Evolutionary conservation across 2,797 vertebrate genomes (phyloP).

Genomic region (Trichosurus vulpecula): DNA sequence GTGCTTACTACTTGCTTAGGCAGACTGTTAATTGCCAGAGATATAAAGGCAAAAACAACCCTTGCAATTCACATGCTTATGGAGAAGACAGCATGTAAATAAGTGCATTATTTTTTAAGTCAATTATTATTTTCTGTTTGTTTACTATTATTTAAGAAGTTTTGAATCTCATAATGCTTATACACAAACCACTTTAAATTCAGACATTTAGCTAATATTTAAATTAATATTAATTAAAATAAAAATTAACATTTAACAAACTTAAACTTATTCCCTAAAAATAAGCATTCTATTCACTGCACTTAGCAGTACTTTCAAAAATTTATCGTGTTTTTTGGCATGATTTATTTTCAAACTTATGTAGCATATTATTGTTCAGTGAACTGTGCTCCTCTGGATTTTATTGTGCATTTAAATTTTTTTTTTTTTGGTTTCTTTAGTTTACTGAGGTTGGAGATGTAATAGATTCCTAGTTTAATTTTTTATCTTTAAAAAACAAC

Average conservation of each 20-base stretch:
- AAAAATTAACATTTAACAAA: neutral
- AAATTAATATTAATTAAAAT: neutral
- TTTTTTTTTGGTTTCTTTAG: too few species aligned
- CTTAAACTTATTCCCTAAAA: neutral
- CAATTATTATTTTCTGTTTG: neutral
- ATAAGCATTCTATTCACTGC: neutral
- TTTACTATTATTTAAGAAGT: neutral
- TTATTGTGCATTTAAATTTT: neutral
- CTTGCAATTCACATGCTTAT: neutral
- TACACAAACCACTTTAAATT: neutral
- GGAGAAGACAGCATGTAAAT: neutral
- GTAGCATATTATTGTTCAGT: neutral
- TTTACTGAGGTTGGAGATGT: neutral
- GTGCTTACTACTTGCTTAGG: neutral
- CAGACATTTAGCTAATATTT: neutral
- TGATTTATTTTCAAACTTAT: neutral
- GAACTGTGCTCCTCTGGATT: neutral
- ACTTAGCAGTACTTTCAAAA: neutral
- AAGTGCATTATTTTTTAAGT: neutral
- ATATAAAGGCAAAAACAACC: neutral
- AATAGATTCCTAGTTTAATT: neutral
- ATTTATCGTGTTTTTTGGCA: neutral
- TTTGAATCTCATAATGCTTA: neutral
- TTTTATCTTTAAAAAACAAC: neutral
- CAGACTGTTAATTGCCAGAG: neutral